These are phyloP conservation scores for Trissolcus japonicus DNA, from an alignment of 2,888 invertebrate genomes.

Conservation along the genomic window DNA sequence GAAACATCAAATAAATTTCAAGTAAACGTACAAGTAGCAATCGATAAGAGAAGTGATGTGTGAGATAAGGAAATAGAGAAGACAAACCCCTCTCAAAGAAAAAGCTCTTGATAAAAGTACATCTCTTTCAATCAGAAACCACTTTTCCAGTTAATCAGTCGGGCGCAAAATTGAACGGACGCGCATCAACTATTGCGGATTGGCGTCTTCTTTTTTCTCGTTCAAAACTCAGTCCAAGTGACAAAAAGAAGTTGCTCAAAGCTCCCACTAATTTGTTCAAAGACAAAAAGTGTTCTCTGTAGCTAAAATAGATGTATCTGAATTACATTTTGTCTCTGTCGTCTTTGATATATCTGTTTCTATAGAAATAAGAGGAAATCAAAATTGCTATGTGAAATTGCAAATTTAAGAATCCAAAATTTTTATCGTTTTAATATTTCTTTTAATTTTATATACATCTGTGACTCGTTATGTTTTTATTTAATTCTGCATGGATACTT, in stretches of 20 bases:
- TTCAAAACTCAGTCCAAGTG: slow-evolving; percentile 25
- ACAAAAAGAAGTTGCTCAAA: slow-evolving; percentile 17
- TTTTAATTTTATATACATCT: background rate
- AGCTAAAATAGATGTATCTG: background rate
- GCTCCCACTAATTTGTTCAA: slow-evolving; percentile 24
- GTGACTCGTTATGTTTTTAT: background rate
- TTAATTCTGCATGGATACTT: background rate
- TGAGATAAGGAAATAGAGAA: slow-evolving; percentile 1
- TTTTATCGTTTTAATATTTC: no score
- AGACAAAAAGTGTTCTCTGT: slow-evolving; percentile 16
- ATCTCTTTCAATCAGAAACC: slow-evolving; percentile 50
- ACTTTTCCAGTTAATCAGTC: slow-evolving; percentile 43
- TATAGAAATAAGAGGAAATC: background rate
- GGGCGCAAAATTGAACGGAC: slow-evolving; percentile 43
- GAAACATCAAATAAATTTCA: slow-evolving; percentile 1
- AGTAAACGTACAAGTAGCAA: background rate
- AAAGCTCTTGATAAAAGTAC: slow-evolving; percentile 40
- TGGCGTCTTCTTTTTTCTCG: slow-evolving; percentile 17
- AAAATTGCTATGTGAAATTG: background rate
- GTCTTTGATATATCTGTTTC: no score
- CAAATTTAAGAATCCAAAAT: no score
- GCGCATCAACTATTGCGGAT: slow-evolving; percentile 26
- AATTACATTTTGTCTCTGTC: background rate
- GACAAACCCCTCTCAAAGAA: slow-evolving; percentile 22
- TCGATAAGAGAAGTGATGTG: slow-evolving; percentile 1